Conservation (phyloP, 2,113 vertebrate species). For the Suncus etruscus region DNA sequence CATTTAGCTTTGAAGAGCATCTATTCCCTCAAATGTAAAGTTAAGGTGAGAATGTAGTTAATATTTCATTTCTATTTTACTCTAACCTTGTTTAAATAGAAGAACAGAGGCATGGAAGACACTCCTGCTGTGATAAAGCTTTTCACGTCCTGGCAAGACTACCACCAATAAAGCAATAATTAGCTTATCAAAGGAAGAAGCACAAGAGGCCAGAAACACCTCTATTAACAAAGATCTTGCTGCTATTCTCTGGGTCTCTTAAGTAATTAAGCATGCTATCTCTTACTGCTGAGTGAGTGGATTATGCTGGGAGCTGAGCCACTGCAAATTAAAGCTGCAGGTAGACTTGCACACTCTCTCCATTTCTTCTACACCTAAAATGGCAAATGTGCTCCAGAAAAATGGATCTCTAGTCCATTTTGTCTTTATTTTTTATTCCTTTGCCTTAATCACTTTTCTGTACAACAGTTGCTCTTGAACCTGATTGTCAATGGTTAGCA, state of each 20-base stretch:
- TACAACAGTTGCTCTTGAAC: neutral
- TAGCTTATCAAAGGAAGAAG: conserved; percentile 65
- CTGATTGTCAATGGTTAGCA: conserved; percentile 47
- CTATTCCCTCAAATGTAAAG: neutral
- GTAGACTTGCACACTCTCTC: conserved; percentile 21
- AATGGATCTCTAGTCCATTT: conserved; percentile 6
- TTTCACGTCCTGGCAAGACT: conserved; percentile 83
- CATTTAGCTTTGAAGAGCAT: conserved; percentile 5
- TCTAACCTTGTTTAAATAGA: neutral
- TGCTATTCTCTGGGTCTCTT: conserved; percentile 61
- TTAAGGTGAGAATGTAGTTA: conserved; percentile 38
- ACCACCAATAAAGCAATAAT: conserved; percentile 49
- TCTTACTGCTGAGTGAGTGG: conserved; percentile 51
- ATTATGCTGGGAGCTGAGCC: conserved; percentile 40
- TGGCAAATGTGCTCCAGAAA: neutral
- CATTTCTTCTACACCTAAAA: neutral
- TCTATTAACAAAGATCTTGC: conserved; percentile 64
- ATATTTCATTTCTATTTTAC: conserved; percentile 21
- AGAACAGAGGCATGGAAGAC: neutral
- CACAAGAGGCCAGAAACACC: conserved; percentile 47
- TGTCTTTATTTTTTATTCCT: conserved; percentile 28
- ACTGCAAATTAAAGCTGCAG: conserved; percentile 62
- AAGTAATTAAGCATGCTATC: conserved; percentile 68
- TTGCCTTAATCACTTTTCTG: conserved; percentile 21
- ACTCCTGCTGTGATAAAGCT: conserved; percentile 2